Base-by-base conservation (phyloP, 2,888 invertebrate genomes). In the Drosophila melanocephala region DNA sequence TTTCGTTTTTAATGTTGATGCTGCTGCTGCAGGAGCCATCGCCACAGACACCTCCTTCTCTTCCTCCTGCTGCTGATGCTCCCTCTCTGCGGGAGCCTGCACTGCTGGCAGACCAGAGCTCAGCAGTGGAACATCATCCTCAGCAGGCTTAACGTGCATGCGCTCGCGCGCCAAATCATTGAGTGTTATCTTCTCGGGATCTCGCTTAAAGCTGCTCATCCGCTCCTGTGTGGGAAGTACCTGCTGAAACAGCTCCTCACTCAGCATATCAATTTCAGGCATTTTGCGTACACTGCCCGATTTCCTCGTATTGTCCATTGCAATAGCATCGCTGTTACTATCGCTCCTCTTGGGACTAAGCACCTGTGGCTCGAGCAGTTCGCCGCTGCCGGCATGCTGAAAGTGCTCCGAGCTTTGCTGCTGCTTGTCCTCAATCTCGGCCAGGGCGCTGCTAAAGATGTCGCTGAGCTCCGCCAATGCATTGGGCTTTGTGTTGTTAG, bases 171-270 rank as follows among this genome's bases (percentile, higher is more conserved):
- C 92, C 53, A 91, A 74, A 37, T 91, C 92, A 55, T 94, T 94
- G 0, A 93, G 84, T 0, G 93, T 91, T 2, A 91, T 26, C 74
- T 87, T 93, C 94, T 76, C 93, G 66, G 80, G 92, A 92, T 52
- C 92, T 7, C 94, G 94, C 81, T 94, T 94, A 79, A 94, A 94
- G 77, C 92, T 92, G 63, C 91, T 91, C 75, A 92, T 84, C 66
- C 94, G 92, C 69, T 92, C 91, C 35, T 92, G 88, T 0, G 66
- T 93, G 28, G 94, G 95, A 70, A 97, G 92, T 73, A 96, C 96
- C 91, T 96, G 95, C 90, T 96, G 96, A 65, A 98, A 94, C 57
- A 98, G 94, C 85, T 96, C 95, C 92, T 97, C 96, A 42, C 97
- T 96, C n/a, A 98, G 94, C 37, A 96, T 95, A 93, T 98, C 97